These are phyloP conservation scores for Chaitophorus viminalis DNA, from an alignment of 2,888 invertebrate species.

Conservation along the genomic window DNA sequence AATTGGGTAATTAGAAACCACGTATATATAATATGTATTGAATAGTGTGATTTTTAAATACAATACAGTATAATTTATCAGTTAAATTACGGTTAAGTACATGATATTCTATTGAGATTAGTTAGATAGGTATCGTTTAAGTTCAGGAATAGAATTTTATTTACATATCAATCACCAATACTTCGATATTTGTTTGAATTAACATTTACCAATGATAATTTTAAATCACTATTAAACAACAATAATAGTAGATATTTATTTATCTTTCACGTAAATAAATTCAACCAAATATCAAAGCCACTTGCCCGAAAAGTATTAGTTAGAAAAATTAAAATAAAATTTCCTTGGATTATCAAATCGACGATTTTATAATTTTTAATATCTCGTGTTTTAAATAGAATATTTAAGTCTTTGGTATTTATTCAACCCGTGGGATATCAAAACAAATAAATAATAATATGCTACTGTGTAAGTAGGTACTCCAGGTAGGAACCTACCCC, in stretches of 20 bases:
- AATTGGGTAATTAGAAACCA: too few species aligned
- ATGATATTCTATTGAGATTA: too few species aligned
- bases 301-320: conserved; percentile 24
- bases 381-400: not conserved
- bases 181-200: conserved; percentile 47
- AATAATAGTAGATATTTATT: not conserved
- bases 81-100: too few species aligned
- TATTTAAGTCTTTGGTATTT: conserved; percentile 37
- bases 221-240: not conserved
- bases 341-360: not conserved
- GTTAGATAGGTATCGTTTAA: too few species aligned
- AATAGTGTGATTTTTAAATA: too few species aligned
- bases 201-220: not conserved
- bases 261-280: not conserved
- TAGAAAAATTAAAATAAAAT: not conserved
- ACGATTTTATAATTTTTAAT: not conserved
- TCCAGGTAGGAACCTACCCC: too few species aligned
- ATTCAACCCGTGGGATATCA: not conserved
- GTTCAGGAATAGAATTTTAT: not conserved
- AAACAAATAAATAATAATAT: not conserved
- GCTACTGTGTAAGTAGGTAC: too few species aligned
- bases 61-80: too few species aligned
- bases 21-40: too few species aligned
- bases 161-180: conserved; percentile 40
- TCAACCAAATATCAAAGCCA: conserved; percentile 41